Conservation (phyloP, 1,140 invertebrate genomes). For the Phymastichus coffea region DNA sequence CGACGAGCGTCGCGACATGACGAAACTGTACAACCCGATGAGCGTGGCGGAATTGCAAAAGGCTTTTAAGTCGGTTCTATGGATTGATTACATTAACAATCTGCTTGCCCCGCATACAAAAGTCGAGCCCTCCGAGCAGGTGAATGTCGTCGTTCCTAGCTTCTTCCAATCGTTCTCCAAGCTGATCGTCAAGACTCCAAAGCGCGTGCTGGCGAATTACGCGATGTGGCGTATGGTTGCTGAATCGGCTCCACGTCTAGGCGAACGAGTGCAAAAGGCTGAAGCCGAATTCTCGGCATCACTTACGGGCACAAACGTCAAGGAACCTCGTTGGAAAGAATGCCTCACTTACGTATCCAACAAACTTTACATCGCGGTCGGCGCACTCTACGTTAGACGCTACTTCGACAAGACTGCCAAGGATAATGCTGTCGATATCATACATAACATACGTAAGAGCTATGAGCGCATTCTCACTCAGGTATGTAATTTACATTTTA, state of each 20-base stretch:
- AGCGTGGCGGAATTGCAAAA: slow-evolving; percentile 72
- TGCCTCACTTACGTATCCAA: slow-evolving; percentile 72
- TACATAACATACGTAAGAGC: slow-evolving; percentile 61
- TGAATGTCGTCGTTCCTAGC: slow-evolving; percentile 78
- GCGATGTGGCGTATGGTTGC: slow-evolving; percentile 68
- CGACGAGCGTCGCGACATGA: slow-evolving; percentile 87
- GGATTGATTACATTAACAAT: slow-evolving; percentile 78
- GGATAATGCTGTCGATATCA: slow-evolving; percentile 76
- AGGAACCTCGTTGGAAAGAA: slow-evolving; percentile 77
- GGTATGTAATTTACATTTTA: not conserved
- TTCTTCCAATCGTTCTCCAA: slow-evolving; percentile 71
- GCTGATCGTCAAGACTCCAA: slow-evolving; percentile 59
- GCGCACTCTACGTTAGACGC: slow-evolving; percentile 73
- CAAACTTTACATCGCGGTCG: slow-evolving; percentile 74
- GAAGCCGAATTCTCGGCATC: slow-evolving; percentile 65
- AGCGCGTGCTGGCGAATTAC: slow-evolving; percentile 70
- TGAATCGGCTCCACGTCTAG: slow-evolving; percentile 73
- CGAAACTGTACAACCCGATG: slow-evolving; percentile 88
- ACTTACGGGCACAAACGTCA: slow-evolving; percentile 45
- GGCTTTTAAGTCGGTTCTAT: slow-evolving; percentile 73
- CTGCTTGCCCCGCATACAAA: slow-evolving; percentile 64
- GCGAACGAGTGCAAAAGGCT: slow-evolving; percentile 67
- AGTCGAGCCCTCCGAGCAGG: slow-evolving; percentile 69
- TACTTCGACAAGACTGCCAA: slow-evolving; percentile 73
- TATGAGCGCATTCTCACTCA: not conserved